Base-by-base conservation (phyloP, 2,888 invertebrate species). In the Nowickia ferox region DNA sequence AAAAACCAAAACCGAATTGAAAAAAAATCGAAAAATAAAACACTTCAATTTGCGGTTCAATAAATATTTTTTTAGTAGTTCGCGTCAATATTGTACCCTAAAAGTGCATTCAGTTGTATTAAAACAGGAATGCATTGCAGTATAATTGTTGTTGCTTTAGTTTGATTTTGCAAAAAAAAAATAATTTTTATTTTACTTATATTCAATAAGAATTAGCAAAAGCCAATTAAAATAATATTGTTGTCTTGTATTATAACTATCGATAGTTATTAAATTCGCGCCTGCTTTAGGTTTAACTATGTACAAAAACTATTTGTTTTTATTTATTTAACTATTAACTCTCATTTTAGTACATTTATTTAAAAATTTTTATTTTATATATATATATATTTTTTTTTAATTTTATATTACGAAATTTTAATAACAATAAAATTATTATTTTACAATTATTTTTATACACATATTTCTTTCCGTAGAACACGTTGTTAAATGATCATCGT, bases 401-500 rank as follows among this genome's bases (percentile, higher is more conserved):
- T 72, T 57, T 57, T 51, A 13, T 42, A 48, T 65, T 76, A 48
- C 40, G 61, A 38, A 63, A 76, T 68, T 44, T 53, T 22, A 53
- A 9, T 0, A 57, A 51, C 17, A 53, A 55, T 11, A 19, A 51
- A 51, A n/a, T 53, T 68, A 11, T 46, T 8, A 8, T 69, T 68
- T 40, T 22, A n/a, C 13, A 22, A n/a, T 69, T 57, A 9, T 51
- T 42, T 48, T 13, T 30, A 30, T 1, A 38, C 17, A 17, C 17
- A 44, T 2, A 40, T 40, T 77, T 57, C 46, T 42, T 57, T 72
- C 83, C 86, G 86, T 15, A 76, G 69, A 72, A 83, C 79, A 76
- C 79, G 86, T 86, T 86, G 86, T 83, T 86, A 17, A 79, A 66
- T 72, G 89, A 89, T 88, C 89, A 87, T 89, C 87, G 88, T 88